Base-by-base conservation (phyloP, 2,797 vertebrate species). In the Thunnus albacares region DNA sequence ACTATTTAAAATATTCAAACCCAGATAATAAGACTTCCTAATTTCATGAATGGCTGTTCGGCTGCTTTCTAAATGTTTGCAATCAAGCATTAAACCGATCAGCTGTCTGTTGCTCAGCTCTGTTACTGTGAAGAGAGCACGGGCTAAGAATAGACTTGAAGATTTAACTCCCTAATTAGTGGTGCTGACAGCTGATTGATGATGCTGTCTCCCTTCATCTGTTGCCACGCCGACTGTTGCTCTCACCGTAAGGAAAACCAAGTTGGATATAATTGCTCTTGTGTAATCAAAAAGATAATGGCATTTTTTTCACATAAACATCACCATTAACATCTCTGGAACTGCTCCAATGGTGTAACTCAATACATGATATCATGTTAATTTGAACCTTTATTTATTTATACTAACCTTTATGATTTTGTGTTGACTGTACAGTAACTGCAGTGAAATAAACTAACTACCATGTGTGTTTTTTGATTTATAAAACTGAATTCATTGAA, bases 141-240 rank as follows among this genome's bases (percentile, higher is more conserved):
- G n/a, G 4, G 56, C 89, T 82, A 84, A 92, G 59, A 90, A 91
- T 92, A 93, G 78, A 77, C 71, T 56, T n/a, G 30, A 66, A 86
- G 61, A 77, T 79, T 84, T 78, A 86, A 85, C 69, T 82, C 65
- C 41, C n/a, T 80, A 79, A 90, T 91, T 84, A 87, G 69, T 70
- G 52, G 59, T 33, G 80, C 63, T 90, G 91, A 92, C 87, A 85
- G 87, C 71, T 80, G 88, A 91, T 80, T 81, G 73, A 88, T 58
- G 79, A 80, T 33, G 67, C 24, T 0, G 3, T 38, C 65, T 63
- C 51, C 75, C 45, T 75, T 87, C 67, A 84, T 80, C 71, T 70
- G 65, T 55, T 62, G 63, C 77, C 65, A 74, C 35, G 51, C 0
- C 61, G 47, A 35, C 61, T 81, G 71, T 20, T 57, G 73, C 71